Conservation (phyloP, 1,140 invertebrate genomes). For the Tetragonula clypearis region DNA sequence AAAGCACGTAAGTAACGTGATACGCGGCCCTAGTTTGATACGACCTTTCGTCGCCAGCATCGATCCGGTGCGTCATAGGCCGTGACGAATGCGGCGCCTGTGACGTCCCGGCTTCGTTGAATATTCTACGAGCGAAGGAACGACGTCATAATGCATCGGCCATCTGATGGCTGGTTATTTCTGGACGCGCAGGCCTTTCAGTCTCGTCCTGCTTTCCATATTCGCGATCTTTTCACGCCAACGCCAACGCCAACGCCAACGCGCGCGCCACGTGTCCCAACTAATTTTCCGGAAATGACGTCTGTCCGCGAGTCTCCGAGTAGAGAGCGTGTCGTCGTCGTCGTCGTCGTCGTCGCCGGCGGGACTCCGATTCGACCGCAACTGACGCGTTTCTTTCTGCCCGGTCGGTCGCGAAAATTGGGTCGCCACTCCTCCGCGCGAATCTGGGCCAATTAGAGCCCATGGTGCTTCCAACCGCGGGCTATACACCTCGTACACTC, state of each 20-base stretch:
- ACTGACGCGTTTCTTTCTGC: not conserved
- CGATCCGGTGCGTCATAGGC: constrained; percentile 42
- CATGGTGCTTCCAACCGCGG: too few species aligned
- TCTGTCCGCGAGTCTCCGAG: not conserved
- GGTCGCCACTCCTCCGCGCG: not conserved
- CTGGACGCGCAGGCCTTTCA: constrained; percentile 10
- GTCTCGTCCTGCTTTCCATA: constrained; percentile 4
- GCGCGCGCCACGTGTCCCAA: not conserved
- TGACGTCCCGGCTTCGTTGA: constrained; percentile 53
- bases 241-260: not conserved
- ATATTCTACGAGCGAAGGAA: constrained; percentile 49
- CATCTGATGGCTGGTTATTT: constrained; percentile 39
- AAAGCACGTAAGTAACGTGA: not conserved
- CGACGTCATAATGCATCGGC: constrained; percentile 50
- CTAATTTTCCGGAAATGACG: constrained; percentile 14
- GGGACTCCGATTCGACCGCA: not conserved
- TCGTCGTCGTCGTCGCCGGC: too few species aligned
- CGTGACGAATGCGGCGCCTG: constrained; percentile 37
- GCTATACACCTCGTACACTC: too few species aligned
- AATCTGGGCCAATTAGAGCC: constrained; percentile 27
- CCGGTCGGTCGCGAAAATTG: not conserved
- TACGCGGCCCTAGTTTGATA: not conserved
- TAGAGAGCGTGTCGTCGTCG: not conserved
- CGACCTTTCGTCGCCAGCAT: not conserved
- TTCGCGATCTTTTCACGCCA: not conserved